These are phyloP conservation scores for Sebastes minor DNA, from an alignment of 2,797 vertebrate species.

Conservation along the genomic window DNA sequence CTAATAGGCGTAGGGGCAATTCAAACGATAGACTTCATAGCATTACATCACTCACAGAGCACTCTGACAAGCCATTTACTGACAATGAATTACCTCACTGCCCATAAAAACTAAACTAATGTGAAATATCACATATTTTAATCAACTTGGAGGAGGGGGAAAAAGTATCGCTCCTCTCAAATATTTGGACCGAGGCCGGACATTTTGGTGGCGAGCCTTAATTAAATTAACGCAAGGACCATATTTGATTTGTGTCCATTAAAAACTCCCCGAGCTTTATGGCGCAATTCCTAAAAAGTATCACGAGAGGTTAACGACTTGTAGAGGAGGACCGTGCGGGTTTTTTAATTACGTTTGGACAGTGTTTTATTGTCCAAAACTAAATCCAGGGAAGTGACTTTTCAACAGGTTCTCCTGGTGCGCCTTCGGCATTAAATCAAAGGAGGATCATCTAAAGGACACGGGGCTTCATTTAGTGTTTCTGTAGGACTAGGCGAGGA, in stretches of 20 bases:
- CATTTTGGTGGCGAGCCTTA: conserved; percentile 76
- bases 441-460: conserved; percentile 67
- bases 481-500: conserved; percentile 50
- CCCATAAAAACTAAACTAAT: conserved; percentile 86
- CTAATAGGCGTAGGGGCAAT: conserved; percentile 76
- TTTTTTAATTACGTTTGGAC: conserved; percentile 79
- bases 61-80: conserved; percentile 81
- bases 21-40: conserved; percentile 80
- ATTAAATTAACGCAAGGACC: conserved; percentile 81
- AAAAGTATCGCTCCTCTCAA: conserved; percentile 77
- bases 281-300: conserved; percentile 80
- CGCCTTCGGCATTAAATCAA: conserved; percentile 70
- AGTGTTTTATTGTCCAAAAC: conserved; percentile 82
- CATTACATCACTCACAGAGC: conserved; percentile 80
- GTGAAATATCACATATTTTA: conserved; percentile 87
- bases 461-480: conserved; percentile 68
- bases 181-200: conserved; percentile 80
- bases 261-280: conserved; percentile 80
- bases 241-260: conserved; percentile 84
- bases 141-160: conserved; percentile 79
- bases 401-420: conserved; percentile 70
- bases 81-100: conserved; percentile 82
- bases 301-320: conserved; percentile 80
- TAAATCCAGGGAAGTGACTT: conserved; percentile 76
- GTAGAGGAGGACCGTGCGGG: conserved; percentile 57